phyloP scores from a whole-genome alignment of 1,140 invertebrate genomes.

The Ooceraea biroi region DNA sequence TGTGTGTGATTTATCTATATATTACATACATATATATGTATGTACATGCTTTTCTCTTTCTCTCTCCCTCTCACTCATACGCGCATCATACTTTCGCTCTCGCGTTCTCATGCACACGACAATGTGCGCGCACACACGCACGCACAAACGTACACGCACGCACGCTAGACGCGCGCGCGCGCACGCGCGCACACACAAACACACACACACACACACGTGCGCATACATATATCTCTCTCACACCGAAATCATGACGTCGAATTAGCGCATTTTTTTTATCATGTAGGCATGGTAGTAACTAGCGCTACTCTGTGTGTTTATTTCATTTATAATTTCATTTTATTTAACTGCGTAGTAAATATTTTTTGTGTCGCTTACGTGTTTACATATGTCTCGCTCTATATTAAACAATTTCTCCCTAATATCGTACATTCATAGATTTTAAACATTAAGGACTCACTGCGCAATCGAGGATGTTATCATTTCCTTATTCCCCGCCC shows the following conservation, averaged over 20 bases:
- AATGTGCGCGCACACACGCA: slow-evolving; percentile 53
- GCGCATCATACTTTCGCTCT: slow-evolving; percentile 10
- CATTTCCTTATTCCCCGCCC: slow-evolving; percentile 11
- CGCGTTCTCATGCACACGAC: slow-evolving; percentile 16
- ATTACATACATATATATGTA: slow-evolving; percentile 82
- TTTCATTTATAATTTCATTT: slow-evolving; percentile 62
- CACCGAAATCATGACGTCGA: slow-evolving; percentile 54
- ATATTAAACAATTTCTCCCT: slow-evolving; percentile 82
- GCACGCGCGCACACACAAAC: slow-evolving; percentile 20
- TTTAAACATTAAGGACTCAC: slow-evolving; percentile 57
- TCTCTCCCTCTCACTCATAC: slow-evolving; percentile 28
- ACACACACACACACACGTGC: slow-evolving; percentile 55
- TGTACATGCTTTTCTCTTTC: slow-evolving; percentile 74
- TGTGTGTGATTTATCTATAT: slow-evolving; percentile 76
- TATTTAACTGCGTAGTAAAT: slow-evolving; percentile 63
- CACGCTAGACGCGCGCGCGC: slow-evolving; percentile 10
- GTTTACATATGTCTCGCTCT: slow-evolving; percentile 45
- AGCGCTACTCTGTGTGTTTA: slow-evolving; percentile 62
- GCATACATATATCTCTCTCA: slow-evolving; percentile 56
- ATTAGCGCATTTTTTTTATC: slow-evolving; percentile 61
- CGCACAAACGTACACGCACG: slow-evolving; percentile 67
- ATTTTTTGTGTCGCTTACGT: slow-evolving; percentile 44
- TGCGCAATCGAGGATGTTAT: slow-evolving; percentile 6
- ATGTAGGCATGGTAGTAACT: slow-evolving; percentile 66
- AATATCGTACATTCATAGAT: slow-evolving; percentile 82